Conservation (phyloP, 2,888 invertebrate species). For the Anorthoa munda region DNA sequence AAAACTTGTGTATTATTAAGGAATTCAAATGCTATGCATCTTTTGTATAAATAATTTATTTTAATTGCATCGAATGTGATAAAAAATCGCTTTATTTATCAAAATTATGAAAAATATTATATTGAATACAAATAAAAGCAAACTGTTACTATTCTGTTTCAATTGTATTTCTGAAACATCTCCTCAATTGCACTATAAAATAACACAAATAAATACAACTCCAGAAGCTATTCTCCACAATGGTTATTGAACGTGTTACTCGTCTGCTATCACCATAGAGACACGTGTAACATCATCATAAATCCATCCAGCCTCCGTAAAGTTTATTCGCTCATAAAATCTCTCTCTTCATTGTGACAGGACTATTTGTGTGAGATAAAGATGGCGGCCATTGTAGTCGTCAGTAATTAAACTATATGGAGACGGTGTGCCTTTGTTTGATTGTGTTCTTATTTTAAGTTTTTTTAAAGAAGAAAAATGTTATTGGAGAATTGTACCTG, state of each 20-base stretch:
- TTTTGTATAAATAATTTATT: not conserved
- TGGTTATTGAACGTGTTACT: constrained; percentile 29
- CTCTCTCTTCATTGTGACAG: constrained; percentile 44
- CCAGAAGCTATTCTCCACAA: constrained; percentile 11
- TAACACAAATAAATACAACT: constrained; percentile 8
- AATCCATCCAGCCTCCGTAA: constrained; percentile 55
- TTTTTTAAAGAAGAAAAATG: not conserved
- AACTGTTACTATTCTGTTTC: not conserved
- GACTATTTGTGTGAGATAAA: constrained; percentile 64
- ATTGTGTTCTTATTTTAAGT: constrained; percentile 23
- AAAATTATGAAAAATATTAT: too few relatives aligned
- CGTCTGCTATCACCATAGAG: constrained; percentile 33
- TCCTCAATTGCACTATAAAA: constrained; percentile 3
- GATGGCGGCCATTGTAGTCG: constrained; percentile 61
- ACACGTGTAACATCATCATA: constrained; percentile 60
- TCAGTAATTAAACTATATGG: constrained; percentile 68
- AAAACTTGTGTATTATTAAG: not conserved
- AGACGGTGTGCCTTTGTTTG: constrained; percentile 47
- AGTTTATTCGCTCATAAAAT: constrained; percentile 59
- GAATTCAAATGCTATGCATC: not conserved
- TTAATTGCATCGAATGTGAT: not conserved
- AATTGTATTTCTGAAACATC: not conserved
- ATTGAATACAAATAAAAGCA: not conserved
- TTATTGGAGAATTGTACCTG: not conserved
- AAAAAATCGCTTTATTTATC: not conserved